Base-by-base conservation (phyloP, 2,888 invertebrate species). In the Watsonalla cultraria region DNA sequence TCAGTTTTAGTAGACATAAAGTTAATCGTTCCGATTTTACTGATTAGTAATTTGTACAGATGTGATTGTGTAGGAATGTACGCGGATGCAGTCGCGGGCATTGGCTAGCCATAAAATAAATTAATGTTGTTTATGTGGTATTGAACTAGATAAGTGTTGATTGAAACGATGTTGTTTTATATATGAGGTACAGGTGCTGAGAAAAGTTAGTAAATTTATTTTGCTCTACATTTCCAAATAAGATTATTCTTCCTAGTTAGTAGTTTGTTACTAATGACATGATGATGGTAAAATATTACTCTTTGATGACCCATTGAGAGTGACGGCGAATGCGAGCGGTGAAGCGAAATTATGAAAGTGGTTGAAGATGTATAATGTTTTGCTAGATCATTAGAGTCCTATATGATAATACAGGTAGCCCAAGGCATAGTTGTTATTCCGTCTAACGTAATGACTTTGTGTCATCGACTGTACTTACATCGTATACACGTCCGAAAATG, bases 111-210 rank as follows among this genome's bases (percentile, higher is more conserved):
- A 42, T 42, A 42, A 42, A 42, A 49, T 49, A 9, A 13, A 37
- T 48, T 49, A 37, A 37, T 15, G 49, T 35, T 49, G 37, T 37
- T 49, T 49, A 37, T 49, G 49, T 49, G 49, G 49, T 39, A 15
- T 49, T 49, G 39, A 15, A 49, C 35, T 49, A 49, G 15, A 47
- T 49, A 49, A 37, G 49, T 39, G 49, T 49, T 39, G 49, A 49
- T 49, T 39, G 49, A 39, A 49, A 49, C 24, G 6, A 47, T 49
- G 14, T 37, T 15, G 49, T 49, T 46, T 46, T 46, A 15, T 46
- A 14, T 5, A 2, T 8, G 42, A 11, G 42, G 42, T 42, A 42
- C 42, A 42, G 42, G 42, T 42, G 42, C 11, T 11, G 42, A 2
- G 9, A 42, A 42, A 42, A 37, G 14, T 35, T 13, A 9, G 15